These are phyloP conservation scores for Megamerina dolium DNA, from an alignment of 2,888 invertebrate species.

Conservation along the genomic window DNA sequence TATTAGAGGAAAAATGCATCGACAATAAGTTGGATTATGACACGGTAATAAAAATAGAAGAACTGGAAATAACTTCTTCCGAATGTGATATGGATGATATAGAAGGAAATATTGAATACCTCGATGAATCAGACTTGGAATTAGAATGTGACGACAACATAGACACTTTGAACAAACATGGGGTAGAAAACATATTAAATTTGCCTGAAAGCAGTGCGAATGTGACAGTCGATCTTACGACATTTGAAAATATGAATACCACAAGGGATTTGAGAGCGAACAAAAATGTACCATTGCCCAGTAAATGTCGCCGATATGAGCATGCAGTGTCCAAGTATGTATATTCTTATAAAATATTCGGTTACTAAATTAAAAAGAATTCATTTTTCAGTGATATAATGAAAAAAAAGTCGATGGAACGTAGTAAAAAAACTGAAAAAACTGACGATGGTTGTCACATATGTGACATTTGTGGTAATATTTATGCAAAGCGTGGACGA, in stretches of 20 bases:
- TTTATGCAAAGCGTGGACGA: constrained; percentile 40
- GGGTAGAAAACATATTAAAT: too few relatives aligned
- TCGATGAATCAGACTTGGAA: constrained; percentile 4
- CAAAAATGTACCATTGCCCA: constrained; percentile 3
- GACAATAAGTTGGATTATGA: constrained; percentile 2
- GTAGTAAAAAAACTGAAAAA: too few relatives aligned
- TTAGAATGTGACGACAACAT: constrained; percentile 9
- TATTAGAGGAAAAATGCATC: constrained; percentile 1
- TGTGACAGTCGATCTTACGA: too few relatives aligned
- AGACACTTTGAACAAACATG: too few relatives aligned
- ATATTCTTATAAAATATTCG: too few relatives aligned
- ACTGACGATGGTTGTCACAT: constrained; percentile 32
- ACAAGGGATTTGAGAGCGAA: neutral
- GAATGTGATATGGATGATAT: constrained; percentile 17
- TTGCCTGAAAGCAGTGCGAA: too few relatives aligned
- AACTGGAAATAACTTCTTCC: constrained; percentile 14
- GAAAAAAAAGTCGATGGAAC: too few relatives aligned
- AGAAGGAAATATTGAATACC: constrained; percentile 7
- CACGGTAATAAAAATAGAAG: constrained; percentile 7
- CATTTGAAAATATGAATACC: too few relatives aligned
- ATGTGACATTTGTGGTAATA: constrained; percentile 44
- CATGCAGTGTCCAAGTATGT: too few relatives aligned
- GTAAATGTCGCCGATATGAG: too few relatives aligned
- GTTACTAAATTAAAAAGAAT: too few relatives aligned
- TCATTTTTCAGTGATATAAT: too few relatives aligned